Evolutionary conservation across 2,888 invertebrate species (phyloP), one percentile per base, ranked within the genome.

Genomic region (Lochmaea capreae): DNA sequence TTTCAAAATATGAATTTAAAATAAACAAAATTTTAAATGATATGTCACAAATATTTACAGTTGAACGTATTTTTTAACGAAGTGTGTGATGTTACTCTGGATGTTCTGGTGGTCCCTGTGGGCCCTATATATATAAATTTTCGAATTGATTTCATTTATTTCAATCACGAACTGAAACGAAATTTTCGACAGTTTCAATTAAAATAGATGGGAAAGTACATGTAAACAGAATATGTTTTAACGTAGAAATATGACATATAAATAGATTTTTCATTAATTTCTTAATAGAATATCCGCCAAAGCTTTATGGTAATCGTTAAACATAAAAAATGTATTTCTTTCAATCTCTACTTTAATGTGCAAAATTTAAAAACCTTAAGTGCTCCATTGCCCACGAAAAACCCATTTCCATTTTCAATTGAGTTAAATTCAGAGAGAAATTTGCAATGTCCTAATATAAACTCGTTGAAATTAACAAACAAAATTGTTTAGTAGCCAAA

Each of bases 401-500:
- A 33, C 33, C 33, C 8, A 33, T 33, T 33, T 33, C 6, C 33
- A 33, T 8, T 33, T 33, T 33, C 33, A 33, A 33, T 33, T 8
- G 33, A 33, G 33, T 33, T 6, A 8, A 33, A 33, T 33, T 33
- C 8, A 9, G 10, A 22, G 18, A 16, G 18, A 11, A 57, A 57
- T 57, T 57, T 57, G 16, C 9, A 57, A 33, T 4, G 59, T 33
- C 12, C 33, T 42, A 42, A 39, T 39, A 62, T n/a, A 62, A 62
- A 62, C 42, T 39, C 42, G 14, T 42, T 10, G 42, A 58, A 62
- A 62, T 59, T 59, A 59, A 6, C 12, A 1, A 22, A 59, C 26
- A 14, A 26, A 59, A 59, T 59, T 59, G 59, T 9, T 59, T 59
- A 26, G 59, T 59, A 26, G 59, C 59, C 59, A 12, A 26, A 59